Evolutionary conservation across 23 tunicate genomes (phyloP).

Genomic region (Clavelina lepadiformis): DNA sequence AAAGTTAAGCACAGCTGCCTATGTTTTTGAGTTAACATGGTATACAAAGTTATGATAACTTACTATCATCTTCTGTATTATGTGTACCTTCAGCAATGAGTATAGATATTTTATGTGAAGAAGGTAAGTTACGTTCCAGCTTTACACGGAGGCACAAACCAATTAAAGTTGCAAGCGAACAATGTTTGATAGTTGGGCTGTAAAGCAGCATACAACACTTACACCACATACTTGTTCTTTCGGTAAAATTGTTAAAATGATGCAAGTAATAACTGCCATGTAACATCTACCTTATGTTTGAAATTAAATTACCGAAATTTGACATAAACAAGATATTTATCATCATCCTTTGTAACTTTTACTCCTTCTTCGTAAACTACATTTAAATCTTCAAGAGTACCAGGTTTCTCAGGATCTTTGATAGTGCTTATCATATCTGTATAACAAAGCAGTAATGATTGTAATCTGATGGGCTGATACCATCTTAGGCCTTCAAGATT

Average conservation of each 20-base stretch:
- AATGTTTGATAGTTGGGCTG: constrained; percentile 92
- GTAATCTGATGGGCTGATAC: too few relatives aligned
- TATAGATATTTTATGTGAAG: constrained; percentile 66
- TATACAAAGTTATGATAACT: constrained; percentile 7
- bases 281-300: background rate
- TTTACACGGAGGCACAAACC: constrained; percentile 86
- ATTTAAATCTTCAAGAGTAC: constrained; percentile 82
- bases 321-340: constrained; percentile 48
- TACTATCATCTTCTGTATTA: constrained; percentile 85
- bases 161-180: constrained; percentile 92
- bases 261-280: background rate
- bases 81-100: constrained; percentile 70
- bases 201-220: too few relatives aligned
- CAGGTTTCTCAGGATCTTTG: constrained; percentile 94
- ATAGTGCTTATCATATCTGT: constrained; percentile 79
- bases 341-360: constrained; percentile 21
- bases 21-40: background rate
- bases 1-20: background rate
- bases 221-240: too few relatives aligned
- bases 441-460: constrained; percentile 2
- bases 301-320: constrained; percentile 43
- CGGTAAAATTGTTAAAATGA: too few relatives aligned
- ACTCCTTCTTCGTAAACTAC: constrained; percentile 90
- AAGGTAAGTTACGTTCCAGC: constrained; percentile 63
- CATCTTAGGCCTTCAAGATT: too few relatives aligned